These are phyloP conservation scores for Seriola aureovittata DNA, from an alignment of 2,113 vertebrate genomes.

Conservation along the genomic window DNA sequence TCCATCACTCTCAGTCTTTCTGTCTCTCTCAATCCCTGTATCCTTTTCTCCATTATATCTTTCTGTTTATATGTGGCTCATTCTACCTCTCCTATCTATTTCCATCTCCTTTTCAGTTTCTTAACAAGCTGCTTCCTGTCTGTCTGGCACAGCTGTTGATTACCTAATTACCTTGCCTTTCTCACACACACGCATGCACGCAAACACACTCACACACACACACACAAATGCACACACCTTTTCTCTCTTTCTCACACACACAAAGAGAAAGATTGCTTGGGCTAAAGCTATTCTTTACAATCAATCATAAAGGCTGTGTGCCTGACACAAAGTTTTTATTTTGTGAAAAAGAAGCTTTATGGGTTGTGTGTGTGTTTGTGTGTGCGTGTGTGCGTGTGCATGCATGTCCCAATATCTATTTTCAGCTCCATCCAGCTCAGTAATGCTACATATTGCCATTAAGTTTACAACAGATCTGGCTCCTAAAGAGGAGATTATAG, in stretches of 20 bases:
- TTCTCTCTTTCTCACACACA: constrained; percentile 3
- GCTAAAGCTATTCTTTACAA: constrained; percentile 52
- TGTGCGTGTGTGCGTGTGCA: neutral
- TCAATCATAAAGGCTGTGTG: constrained; percentile 46
- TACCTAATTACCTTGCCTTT: constrained; percentile 77
- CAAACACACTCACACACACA: constrained; percentile 11
- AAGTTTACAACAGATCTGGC: constrained; percentile 1
- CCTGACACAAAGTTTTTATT: constrained; percentile 28
- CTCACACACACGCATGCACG: constrained; percentile 24
- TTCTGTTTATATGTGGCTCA: constrained; percentile 47
- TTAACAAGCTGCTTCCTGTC: constrained; percentile 82
- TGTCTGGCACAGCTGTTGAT: constrained; percentile 82
- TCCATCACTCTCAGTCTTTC: constrained; percentile 14
- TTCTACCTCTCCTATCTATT: constrained; percentile 67
- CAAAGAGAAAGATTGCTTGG: constrained; percentile 14
- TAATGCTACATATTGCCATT: neutral
- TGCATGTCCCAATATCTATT: constrained; percentile 2
- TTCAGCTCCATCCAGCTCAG: neutral
- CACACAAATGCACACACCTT: neutral
- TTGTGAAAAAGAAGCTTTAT: constrained; percentile 28
- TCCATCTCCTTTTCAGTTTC: constrained; percentile 70
- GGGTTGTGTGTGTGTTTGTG: constrained; percentile 3
- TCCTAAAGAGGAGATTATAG: neutral
- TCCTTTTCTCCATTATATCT: constrained; percentile 30
- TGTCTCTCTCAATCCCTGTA: constrained; percentile 2